These are phyloP conservation scores for Onychomys torridus DNA, from an alignment of 2,797 vertebrate genomes.

Conservation along the genomic window DNA sequence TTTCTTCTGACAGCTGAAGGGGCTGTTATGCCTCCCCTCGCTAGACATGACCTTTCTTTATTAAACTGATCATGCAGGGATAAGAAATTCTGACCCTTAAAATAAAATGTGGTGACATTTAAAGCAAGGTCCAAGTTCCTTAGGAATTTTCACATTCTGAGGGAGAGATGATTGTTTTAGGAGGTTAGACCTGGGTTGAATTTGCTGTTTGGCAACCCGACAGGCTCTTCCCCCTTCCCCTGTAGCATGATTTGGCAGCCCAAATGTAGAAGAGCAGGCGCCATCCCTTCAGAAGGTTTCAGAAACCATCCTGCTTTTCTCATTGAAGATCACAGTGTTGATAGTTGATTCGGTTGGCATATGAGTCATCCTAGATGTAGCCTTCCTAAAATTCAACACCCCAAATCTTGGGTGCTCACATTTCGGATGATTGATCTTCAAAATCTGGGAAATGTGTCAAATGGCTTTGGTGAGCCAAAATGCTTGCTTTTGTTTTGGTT, in stretches of 20 bases:
- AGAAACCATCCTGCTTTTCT: constrained; percentile 24
- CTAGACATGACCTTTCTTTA: constrained; percentile 31
- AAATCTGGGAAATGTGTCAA: constrained; percentile 65
- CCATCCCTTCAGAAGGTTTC: neutral
- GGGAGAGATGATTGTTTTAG: constrained; percentile 18
- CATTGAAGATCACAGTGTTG: neutral
- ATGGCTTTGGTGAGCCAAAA: constrained; percentile 38
- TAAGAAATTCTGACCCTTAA: constrained; percentile 47
- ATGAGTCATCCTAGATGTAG: constrained; percentile 57
- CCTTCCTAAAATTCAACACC: constrained; percentile 51
- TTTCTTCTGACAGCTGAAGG: neutral
- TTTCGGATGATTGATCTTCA: constrained; percentile 67
- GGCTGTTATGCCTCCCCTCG: neutral
- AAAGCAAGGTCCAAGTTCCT: constrained; percentile 49
- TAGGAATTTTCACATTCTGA: constrained; percentile 25
- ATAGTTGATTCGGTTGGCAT: constrained; percentile 57
- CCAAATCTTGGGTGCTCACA: constrained; percentile 58
- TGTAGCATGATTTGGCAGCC: neutral
- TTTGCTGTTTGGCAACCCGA: neutral
- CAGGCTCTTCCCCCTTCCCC: neutral
- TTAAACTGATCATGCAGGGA: neutral
- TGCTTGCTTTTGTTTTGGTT: constrained; percentile 31
- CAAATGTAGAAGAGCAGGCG: neutral
- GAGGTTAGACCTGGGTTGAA: constrained; percentile 9
- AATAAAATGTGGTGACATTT: constrained; percentile 60